A percentile compares a stretch with the other conserved stretches of the same genome.
phyloP scores from a whole-genome alignment of 2,113 vertebrate species.

The Rhagologus leucostigma region DNA sequence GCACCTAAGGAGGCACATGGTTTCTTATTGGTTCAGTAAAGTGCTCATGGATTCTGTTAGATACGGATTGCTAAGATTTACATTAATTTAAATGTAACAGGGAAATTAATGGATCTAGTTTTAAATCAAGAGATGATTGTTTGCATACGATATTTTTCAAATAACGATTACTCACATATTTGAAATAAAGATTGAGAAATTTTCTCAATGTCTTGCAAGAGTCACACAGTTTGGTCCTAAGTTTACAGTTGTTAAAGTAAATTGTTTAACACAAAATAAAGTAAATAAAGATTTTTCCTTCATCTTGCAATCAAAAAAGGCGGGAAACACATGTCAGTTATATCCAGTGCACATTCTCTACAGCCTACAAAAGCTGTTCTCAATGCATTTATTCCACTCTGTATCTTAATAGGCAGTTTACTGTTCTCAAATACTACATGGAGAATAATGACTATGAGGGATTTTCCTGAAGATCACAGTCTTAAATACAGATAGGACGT shows the following conservation, averaged over 20 bases:
- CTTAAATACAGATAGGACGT: neutral
- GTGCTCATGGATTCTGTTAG: neutral
- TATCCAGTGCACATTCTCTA: neutral
- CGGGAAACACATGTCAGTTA: neutral
- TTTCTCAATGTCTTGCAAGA: neutral
- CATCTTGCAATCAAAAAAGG: neutral
- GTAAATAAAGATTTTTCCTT: neutral
- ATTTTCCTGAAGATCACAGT: constrained; percentile 31
- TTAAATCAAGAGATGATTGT: neutral
- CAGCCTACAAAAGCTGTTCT: neutral
- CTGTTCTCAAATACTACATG: constrained; percentile 7
- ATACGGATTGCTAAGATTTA: neutral
- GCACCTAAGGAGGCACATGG: neutral
- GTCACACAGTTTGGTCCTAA: neutral
- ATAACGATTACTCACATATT: neutral
- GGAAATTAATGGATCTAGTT: neutral
- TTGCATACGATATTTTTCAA: neutral
- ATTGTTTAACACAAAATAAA: neutral
- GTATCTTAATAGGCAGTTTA: constrained; percentile 33
- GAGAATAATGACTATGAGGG: neutral
- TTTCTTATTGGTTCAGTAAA: neutral
- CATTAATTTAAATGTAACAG: neutral
- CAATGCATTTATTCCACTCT: neutral
- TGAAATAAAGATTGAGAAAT: neutral
- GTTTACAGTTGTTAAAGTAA: neutral